Evolutionary conservation across 2,797 vertebrate genomes (phyloP), one percentile per base, ranked within the genome.

Genomic region (Rhadinocentrus ornatus): DNA sequence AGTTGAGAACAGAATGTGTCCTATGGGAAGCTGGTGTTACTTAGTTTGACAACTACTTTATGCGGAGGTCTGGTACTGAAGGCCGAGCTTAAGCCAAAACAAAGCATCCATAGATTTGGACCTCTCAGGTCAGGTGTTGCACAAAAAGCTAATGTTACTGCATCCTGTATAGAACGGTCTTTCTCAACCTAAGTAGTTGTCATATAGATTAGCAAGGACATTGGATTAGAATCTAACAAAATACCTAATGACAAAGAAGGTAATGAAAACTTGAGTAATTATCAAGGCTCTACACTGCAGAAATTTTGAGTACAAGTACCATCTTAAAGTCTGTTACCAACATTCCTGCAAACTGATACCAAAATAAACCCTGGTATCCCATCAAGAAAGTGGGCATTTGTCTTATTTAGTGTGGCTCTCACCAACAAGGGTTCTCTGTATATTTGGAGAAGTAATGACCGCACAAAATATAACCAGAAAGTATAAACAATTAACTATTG

Each of bases 11-110:
- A n/a, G n/a, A n/a, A 52, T 60, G 39, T 34, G 29, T 4, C 22
- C 3, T 35, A 16, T 26, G 22, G 31, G 29, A 22, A n/a, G n/a
- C 6, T n/a, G n/a, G 10, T 29, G 29, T 62, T 62, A 32, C 20
- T 32, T 10, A 68, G 31, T 59, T 27, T 70, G 27, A 70, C 48
- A 62, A 20, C 57, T 26, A 60, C 16, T 35, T 34, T 35, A 58
- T 24, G 26, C 7, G 5, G 6, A 6, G n/a, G 10, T 7, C 27
- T 6, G 7, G 26, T 53, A 18, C 18, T 41, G 13, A 50, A 32
- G 34, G 34, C 13, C 11, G 6, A 29, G 57, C 10, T 41, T 6
- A 53, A 32, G 24, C 27, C 8, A 7, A 18, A 60, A 39, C 44
- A 12, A 27, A 34, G 27, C 34, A 54, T 29, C 18, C 4, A 3